A percentile compares a stretch with the other conserved stretches of the same genome.
These are phyloP conservation scores for Paracentrotus lividus DNA, from an alignment of 53 echinoderm and acorn worm genomes.

Conservation along the genomic window DNA sequence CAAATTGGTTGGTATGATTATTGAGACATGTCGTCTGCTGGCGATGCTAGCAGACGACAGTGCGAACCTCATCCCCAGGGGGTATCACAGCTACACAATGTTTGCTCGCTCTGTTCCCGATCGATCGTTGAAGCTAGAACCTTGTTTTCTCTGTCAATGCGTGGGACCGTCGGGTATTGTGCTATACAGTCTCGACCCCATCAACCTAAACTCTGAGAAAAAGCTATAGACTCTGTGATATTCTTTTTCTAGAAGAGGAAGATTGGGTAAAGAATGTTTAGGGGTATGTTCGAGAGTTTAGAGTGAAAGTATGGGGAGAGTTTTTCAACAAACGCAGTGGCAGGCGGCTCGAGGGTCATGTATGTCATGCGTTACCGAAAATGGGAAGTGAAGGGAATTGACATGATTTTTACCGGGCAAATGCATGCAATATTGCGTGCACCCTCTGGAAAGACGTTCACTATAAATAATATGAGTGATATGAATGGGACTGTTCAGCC, in stretches of 20 bases:
- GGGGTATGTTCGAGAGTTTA: neutral
- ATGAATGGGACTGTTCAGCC: neutral
- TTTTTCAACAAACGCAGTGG: constrained; percentile 1
- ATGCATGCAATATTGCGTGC: constrained; percentile 51
- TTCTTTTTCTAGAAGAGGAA: neutral
- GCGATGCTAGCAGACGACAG: constrained; percentile 56
- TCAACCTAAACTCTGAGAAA: constrained; percentile 4
- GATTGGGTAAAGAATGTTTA: neutral
- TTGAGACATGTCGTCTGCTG: constrained; percentile 48
- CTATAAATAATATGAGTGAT: neutral
- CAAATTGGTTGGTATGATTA: constrained; percentile 40
- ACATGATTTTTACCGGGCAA: constrained; percentile 13
- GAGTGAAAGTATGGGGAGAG: constrained; percentile 32
- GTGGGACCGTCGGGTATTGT: constrained; percentile 58
- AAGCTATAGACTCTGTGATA: neutral
- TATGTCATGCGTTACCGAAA: constrained; percentile 27
- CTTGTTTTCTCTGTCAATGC: constrained; percentile 70
- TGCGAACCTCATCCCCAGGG: constrained; percentile 53
- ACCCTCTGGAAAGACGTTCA: constrained; percentile 32
- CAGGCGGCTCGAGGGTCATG: constrained; percentile 9
- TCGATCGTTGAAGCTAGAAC: constrained; percentile 39
- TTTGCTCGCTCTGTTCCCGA: constrained; percentile 59
- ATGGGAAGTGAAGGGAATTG: constrained; percentile 13
- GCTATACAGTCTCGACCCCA: constrained; percentile 38
- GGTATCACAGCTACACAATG: constrained; percentile 52